Base-by-base conservation (phyloP, 2,888 invertebrate species). In the Syrista parreyssii region DNA sequence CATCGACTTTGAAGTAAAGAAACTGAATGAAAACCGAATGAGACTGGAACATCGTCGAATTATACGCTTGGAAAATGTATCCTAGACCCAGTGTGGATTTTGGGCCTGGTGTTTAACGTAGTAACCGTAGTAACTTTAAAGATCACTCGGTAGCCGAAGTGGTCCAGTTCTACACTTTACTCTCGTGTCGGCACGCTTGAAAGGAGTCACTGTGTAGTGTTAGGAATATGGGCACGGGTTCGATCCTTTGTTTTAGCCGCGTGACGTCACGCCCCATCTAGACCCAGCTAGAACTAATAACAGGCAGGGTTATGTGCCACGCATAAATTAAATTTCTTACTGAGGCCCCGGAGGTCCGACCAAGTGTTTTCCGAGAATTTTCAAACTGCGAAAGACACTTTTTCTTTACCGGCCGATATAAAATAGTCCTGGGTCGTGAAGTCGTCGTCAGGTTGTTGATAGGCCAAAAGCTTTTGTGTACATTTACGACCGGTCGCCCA, bases 191-290 rank as follows among this genome's bases (percentile, higher is more conserved):
- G 88, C 87, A 82, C 80, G 80, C 84, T 88, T 86, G 82, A 89
- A 89, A 89, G 84, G 85, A 82, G 78, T 80, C 77, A 82, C 80
- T 80, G 83, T 84, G 9, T 55, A 55, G 55, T 55, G 55, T 55
- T 23, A 23, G 82, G 84, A 85, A 85, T 86, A 86, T 23, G 55
- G 86, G 85, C 84, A 81, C 82, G 83, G 84, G 82, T 83, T 84
- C 82, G 79, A 85, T 88, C 88, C 89, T 91, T 91, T 90, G 90
- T 91, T 89, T 91, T 88, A 89, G 85, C 87, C 87, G 90, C 89
- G 88, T 89, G 89, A 89, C 90, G 89, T 90, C 89, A 89, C 89
- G 85, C 87, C 87, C 86, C 86, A 84, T 87, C 87, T 23, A 81
- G 83, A 84, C 80, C 84, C 81, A 81, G 85, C 87, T 86, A 87